Conservation (phyloP, 2,797 vertebrate species). For the Poeciliopsis turneri region DNA sequence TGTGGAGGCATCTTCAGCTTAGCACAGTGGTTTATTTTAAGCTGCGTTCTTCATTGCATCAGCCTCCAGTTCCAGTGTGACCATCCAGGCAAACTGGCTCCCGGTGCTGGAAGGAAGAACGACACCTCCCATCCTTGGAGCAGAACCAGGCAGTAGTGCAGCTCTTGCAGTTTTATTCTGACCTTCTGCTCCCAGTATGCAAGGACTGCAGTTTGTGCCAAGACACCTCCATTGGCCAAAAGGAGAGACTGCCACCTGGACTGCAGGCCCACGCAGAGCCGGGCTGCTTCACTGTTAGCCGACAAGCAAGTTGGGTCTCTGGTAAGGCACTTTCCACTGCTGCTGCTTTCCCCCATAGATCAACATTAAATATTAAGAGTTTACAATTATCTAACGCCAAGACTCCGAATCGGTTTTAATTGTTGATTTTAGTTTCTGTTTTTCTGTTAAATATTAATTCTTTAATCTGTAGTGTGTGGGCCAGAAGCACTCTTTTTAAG, state of each 20-base stretch:
- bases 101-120: neutral
- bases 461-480: neutral
- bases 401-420: neutral
- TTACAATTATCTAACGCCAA: neutral
- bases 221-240: neutral
- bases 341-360: neutral
- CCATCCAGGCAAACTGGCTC: neutral
- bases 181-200: neutral
- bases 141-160: neutral
- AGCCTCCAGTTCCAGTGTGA: neutral
- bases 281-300: neutral
- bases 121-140: neutral
- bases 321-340: neutral
- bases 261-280: neutral
- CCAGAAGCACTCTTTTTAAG: neutral
- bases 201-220: neutral
- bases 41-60: neutral
- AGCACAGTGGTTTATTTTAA: neutral
- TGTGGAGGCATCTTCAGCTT: neutral
- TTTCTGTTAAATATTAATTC: neutral
- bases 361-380: neutral
- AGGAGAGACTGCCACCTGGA: neutral
- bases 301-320: neutral
- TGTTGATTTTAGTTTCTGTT: neutral
- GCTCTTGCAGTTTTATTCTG: neutral